phyloP scores from a whole-genome alignment of 2,888 invertebrate species.

The Hyposoter dolosus region DNA sequence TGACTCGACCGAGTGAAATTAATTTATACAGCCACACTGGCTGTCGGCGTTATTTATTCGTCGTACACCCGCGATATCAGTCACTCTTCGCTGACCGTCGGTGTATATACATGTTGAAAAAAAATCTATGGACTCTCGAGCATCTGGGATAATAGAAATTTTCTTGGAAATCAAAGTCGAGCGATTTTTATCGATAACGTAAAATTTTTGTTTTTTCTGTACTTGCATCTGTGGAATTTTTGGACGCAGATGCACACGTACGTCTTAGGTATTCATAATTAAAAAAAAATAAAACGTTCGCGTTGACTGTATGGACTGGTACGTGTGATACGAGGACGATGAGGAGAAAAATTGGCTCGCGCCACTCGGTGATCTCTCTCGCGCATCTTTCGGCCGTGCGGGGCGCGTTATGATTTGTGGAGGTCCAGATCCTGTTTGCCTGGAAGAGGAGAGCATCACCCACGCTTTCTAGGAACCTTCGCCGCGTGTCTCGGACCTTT shows the following conservation, averaged over 20 bases:
- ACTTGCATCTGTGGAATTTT: too few relatives aligned
- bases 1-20: constrained; percentile 82
- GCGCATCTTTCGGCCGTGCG: constrained; percentile 73
- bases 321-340: constrained; percentile 40
- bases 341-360: constrained; percentile 58
- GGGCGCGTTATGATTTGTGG: constrained; percentile 81
- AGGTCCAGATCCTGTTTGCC: constrained; percentile 79
- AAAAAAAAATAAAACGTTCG: not conserved
- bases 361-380: constrained; percentile 74
- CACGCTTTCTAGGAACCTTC: constrained; percentile 81
- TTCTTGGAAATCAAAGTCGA: constrained; percentile 34
- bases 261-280: not conserved
- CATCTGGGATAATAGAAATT: constrained; percentile 32
- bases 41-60: constrained; percentile 84
- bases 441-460: constrained; percentile 77
- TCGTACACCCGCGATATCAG: constrained; percentile 79
- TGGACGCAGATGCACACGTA: not conserved
- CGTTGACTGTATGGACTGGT: constrained; percentile 27
- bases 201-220: not conserved
- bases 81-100: constrained; percentile 76
- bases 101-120: constrained; percentile 19
- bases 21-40: constrained; percentile 83
- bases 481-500: constrained; percentile 62
- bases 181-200: not conserved
- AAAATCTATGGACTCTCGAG: not conserved